Evolutionary conservation across 2,888 invertebrate species (phyloP), one percentile per base, ranked within the genome.

Genomic region (Eupithecia subfuscata): DNA sequence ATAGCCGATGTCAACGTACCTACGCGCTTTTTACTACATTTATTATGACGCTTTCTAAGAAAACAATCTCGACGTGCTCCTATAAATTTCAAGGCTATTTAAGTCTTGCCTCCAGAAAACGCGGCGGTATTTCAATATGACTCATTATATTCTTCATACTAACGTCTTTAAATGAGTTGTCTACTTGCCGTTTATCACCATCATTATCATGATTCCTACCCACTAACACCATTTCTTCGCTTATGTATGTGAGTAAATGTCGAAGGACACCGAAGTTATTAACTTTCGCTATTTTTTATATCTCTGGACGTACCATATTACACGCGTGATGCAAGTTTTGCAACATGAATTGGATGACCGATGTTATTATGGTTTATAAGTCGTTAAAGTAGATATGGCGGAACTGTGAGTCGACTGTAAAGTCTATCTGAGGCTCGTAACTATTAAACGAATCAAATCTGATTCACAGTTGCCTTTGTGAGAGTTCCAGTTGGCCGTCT

Each of bases 371-470:
- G 82, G 84, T 84, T 84, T 86, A 85, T 85, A 84, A 84, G 81
- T 82, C 80, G 81, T 83, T 84, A 85, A 83, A 83, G 78, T 77
- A 71, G 45, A 65, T 67, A 75, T 73, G 52, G 71, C 69, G 73
- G 85, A 85, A 85, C 85, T 86, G 84, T 86, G 85, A 85, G 85
- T 81, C 82, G 85, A 86, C 86, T 85, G 83, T 92, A 89, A 91
- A 89, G 82, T 89, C 87, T 89, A 90, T 90, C 88, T 85, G 83
- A 84, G 82, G 83, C 84, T 89, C 85, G 85, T 89, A 89, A 89
- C 89, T 89, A 92, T 92, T 90, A 91, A 92, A 91, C 84, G 87
- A 87, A 89, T 90, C 88, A 89, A 90, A 90, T 90, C 86, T 89
- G 88, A 90, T 89, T 91, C 88, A 89, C 85, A 87, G 86, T 88